Evolutionary conservation across 2,888 invertebrate genomes (phyloP).

Genomic region (Sphaeridia pumilis): DNA sequence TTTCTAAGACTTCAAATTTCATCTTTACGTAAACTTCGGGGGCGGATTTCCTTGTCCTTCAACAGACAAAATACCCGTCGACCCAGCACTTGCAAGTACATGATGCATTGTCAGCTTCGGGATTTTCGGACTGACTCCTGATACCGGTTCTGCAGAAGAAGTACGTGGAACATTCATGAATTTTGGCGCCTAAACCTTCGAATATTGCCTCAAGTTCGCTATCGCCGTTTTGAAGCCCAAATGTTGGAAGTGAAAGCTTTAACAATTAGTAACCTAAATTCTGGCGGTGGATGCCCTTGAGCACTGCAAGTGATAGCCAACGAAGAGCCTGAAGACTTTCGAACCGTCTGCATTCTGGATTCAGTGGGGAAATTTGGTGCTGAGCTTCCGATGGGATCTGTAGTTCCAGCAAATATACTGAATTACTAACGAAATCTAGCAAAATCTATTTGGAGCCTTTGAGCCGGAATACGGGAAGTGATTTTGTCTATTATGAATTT

Average conservation of each 20-base stretch:
- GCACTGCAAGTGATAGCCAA: slow-evolving; percentile 30
- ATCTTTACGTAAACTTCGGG: slow-evolving; percentile 9
- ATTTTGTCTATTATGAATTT: no score
- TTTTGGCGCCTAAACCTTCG: background rate
- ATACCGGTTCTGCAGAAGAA: slow-evolving; percentile 28
- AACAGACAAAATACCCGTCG: slow-evolving; percentile 22
- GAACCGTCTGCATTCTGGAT: slow-evolving; percentile 31
- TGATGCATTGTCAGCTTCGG: slow-evolving; percentile 30
- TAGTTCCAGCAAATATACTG: no score
- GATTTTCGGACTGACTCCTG: slow-evolving; percentile 31
- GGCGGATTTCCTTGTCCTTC: slow-evolving; percentile 23
- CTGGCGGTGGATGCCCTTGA: slow-evolving; percentile 39
- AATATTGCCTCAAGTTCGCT: background rate
- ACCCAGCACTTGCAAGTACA: slow-evolving; percentile 13
- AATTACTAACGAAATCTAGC: no score
- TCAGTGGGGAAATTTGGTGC: slow-evolving; percentile 55
- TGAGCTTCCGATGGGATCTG: slow-evolving; percentile 67
- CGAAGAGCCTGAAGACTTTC: slow-evolving; percentile 14
- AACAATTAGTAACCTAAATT: slow-evolving; percentile 8
- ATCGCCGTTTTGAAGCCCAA: no score
- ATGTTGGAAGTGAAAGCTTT: background rate
- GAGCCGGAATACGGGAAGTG: no score
- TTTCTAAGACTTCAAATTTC: background rate
- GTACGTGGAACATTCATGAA: background rate
- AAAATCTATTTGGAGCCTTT: no score